Evolutionary conservation across 1,140 invertebrate genomes (phyloP).

Genomic region (Ceratoteleas bidentatus): DNA sequence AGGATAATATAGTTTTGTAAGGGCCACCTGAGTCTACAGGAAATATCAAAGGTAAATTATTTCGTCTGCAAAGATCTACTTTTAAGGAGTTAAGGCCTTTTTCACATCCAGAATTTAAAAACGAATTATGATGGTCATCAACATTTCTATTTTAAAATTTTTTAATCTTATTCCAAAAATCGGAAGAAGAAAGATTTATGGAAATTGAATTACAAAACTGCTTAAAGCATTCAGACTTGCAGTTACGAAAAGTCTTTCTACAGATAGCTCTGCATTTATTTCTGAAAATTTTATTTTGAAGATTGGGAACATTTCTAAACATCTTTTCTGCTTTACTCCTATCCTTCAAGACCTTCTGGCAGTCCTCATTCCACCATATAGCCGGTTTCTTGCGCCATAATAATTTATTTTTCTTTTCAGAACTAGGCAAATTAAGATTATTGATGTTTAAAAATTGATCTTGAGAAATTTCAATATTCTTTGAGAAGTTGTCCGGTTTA

Average conservation of each 20-base stretch:
- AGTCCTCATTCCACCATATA: constrained; percentile 22
- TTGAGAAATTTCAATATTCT: not conserved
- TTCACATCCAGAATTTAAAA: not conserved
- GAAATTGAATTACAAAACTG: not conserved
- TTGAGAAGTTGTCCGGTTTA: not conserved
- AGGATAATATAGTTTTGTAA: not conserved
- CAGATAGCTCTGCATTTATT: constrained; percentile 19
- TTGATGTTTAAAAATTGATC: not conserved
- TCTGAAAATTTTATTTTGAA: constrained; percentile 7
- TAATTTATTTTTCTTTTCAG: not conserved
- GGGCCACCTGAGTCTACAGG: not conserved
- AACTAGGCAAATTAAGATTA: not conserved
- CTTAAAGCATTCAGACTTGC: not conserved
- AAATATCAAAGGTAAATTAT: not conserved
- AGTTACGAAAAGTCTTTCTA: not conserved
- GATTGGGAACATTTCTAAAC: constrained; percentile 6
- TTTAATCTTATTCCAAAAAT: constrained; percentile 23
- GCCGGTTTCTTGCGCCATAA: not conserved
- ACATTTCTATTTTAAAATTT: constrained; percentile 10
- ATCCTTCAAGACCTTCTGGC: constrained; percentile 4
- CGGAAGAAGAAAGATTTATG: not conserved
- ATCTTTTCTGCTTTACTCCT: constrained; percentile 9
- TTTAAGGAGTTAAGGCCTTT: not conserved
- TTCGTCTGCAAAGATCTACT: not conserved
- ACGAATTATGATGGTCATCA: not conserved